Evolutionary conservation across 2,797 vertebrate genomes (phyloP).

Genomic region (Rhinatrema bivittatum): DNA sequence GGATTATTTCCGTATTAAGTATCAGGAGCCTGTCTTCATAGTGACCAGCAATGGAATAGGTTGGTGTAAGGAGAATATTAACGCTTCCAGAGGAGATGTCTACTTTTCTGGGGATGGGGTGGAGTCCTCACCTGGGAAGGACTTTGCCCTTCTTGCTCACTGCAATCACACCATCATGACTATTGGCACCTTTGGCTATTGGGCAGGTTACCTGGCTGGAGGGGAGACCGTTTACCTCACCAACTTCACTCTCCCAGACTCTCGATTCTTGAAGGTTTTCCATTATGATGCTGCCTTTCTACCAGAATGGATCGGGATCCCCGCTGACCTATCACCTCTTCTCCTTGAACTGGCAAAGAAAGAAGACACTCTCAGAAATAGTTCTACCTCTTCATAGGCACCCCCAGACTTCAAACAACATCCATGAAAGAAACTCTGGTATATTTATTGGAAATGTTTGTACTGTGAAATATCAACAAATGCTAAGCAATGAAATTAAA

Average conservation of each 20-base stretch:
- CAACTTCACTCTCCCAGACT: slow-evolving; percentile 34
- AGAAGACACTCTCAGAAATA: too few species aligned
- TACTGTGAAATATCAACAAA: too few species aligned
- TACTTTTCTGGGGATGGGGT: slow-evolving; percentile 21
- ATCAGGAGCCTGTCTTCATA: slow-evolving; percentile 22
- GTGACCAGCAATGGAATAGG: slow-evolving; percentile 32
- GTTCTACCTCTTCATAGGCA: too few species aligned
- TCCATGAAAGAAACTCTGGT: too few species aligned
- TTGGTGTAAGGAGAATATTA: slow-evolving; percentile 25
- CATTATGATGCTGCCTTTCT: slow-evolving; percentile 28
- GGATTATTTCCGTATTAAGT: slow-evolving; percentile 24
- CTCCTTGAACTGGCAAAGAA: too few species aligned
- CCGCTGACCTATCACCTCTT: slow-evolving; percentile 22
- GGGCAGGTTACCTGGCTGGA: too few species aligned
- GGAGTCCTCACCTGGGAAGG: too few species aligned
- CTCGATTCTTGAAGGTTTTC: slow-evolving; percentile 28
- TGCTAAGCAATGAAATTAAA: too few species aligned
- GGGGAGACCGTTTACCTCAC: too few species aligned
- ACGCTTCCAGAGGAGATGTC: slow-evolving; percentile 22
- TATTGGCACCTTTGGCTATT: slow-evolving; percentile 38
- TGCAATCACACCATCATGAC: slow-evolving; percentile 42
- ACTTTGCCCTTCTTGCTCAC: slow-evolving; percentile 24
- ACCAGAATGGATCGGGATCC: slow-evolving; percentile 34
- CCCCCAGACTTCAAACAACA: too few species aligned
- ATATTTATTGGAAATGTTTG: too few species aligned